phyloP scores from a whole-genome alignment of 2,888 invertebrate genomes.

The Tinea semifulvella region DNA sequence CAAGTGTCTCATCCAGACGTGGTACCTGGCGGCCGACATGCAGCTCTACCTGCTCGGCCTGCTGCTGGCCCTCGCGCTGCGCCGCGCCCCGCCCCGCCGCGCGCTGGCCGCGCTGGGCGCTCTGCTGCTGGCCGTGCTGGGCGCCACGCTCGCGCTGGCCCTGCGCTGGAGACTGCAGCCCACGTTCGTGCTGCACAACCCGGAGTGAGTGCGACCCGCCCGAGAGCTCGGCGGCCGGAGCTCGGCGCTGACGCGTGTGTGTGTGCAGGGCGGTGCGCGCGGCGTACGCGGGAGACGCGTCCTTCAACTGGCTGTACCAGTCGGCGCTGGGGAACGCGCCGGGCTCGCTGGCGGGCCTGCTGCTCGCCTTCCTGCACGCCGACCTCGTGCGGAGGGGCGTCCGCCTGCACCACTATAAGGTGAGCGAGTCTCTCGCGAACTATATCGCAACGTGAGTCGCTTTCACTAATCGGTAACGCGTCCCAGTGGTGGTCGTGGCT shows the following conservation, averaged over 20 bases:
- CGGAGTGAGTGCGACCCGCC: constrained; percentile 38
- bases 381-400: constrained; percentile 25
- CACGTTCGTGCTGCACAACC: constrained; percentile 45
- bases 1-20: constrained; percentile 56
- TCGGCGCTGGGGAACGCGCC: constrained; percentile 53
- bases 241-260: neutral
- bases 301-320: constrained; percentile 56
- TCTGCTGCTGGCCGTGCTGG: constrained; percentile 23
- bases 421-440: no score
- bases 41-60: constrained; percentile 46
- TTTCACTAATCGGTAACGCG: no score
- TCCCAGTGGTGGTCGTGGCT: constrained; percentile 26
- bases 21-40: constrained; percentile 59
- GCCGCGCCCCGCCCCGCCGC: constrained; percentile 27
- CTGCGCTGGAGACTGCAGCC: constrained; percentile 45
- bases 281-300: constrained; percentile 35
- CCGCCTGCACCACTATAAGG: constrained; percentile 30
- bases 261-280: constrained; percentile 41
- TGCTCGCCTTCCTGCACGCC: constrained; percentile 46
- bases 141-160: constrained; percentile 24
- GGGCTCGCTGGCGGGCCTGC: constrained; percentile 45
- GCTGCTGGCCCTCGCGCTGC: constrained; percentile 37
- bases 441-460: no score
- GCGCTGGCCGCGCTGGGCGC: constrained; percentile 30
- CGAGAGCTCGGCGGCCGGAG: neutral